phyloP scores from a whole-genome alignment of 2,113 vertebrate species.

The Cyanistes caeruleus region DNA sequence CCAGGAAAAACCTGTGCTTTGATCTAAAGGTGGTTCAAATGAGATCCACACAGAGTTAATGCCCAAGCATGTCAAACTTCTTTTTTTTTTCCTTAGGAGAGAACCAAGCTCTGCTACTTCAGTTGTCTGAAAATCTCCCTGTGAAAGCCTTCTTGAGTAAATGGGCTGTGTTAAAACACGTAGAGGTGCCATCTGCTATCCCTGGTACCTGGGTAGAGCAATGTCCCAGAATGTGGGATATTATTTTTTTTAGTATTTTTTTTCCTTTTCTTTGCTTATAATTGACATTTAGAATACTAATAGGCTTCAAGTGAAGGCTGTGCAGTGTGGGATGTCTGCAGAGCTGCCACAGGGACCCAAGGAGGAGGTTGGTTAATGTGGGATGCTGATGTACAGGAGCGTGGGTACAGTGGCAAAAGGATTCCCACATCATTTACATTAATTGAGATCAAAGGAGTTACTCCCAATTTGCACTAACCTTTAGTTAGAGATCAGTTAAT shows the following conservation, averaged over 20 bases:
- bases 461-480: neutral
- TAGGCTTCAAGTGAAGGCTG: neutral
- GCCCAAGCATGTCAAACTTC: constrained; percentile 47
- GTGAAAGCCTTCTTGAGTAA: neutral
- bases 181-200: neutral
- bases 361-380: neutral
- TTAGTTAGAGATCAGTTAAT: neutral
- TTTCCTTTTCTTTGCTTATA: neutral
- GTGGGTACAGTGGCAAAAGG: neutral
- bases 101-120: constrained; percentile 28
- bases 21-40: constrained; percentile 77
- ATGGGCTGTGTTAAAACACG: neutral
- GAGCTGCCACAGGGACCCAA: neutral
- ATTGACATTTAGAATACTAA: neutral
- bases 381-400: neutral
- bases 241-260: neutral
- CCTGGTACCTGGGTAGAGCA: neutral
- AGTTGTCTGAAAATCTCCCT: constrained; percentile 23
- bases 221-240: neutral
- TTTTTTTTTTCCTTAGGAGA: constrained; percentile 51
- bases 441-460: neutral
- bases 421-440: neutral
- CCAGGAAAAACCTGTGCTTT: constrained; percentile 74
- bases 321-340: neutral
- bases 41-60: constrained; percentile 70